Conservation (phyloP, 2,797 vertebrate genomes). For the Falco biarmicus region DNA sequence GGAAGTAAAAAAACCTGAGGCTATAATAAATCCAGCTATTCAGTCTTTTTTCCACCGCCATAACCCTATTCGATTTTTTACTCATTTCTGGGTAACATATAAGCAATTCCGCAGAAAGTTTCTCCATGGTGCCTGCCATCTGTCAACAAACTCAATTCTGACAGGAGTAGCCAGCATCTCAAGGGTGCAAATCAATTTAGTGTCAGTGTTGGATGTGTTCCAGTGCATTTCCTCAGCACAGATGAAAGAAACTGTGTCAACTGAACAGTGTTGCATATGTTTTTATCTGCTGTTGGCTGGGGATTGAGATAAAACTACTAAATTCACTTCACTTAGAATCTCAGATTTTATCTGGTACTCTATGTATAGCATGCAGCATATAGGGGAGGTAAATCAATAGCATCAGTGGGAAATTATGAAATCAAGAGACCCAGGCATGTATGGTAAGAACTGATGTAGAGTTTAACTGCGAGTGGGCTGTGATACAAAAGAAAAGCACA, state of each 20-base stretch:
- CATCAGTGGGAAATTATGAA: background rate
- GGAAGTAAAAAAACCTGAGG: background rate
- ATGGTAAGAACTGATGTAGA: background rate
- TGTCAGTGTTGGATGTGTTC: constrained; percentile 63
- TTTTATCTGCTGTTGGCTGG: constrained; percentile 53
- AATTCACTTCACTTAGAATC: constrained; percentile 35
- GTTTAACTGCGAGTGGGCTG: background rate
- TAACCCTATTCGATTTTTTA: constrained; percentile 3
- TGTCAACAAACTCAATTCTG: constrained; percentile 72
- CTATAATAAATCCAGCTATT: background rate
- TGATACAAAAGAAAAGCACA: background rate
- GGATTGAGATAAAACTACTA: constrained; percentile 39
- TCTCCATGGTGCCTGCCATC: constrained; percentile 60
- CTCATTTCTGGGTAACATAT: constrained; percentile 7
- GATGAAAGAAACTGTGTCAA: constrained; percentile 71
- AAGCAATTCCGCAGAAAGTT: constrained; percentile 64
- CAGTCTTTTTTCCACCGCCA: background rate
- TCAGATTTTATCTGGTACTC: constrained; percentile 5
- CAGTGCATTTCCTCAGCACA: constrained; percentile 68
- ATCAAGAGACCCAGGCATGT: background rate
- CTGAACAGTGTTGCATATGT: constrained; percentile 64
- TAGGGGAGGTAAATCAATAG: background rate
- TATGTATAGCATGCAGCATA: background rate
- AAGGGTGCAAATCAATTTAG: constrained; percentile 76
- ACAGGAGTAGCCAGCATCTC: constrained; percentile 73